These are phyloP conservation scores for Euzetes globulus DNA, from an alignment of 2,888 invertebrate species.

Conservation along the genomic window DNA sequence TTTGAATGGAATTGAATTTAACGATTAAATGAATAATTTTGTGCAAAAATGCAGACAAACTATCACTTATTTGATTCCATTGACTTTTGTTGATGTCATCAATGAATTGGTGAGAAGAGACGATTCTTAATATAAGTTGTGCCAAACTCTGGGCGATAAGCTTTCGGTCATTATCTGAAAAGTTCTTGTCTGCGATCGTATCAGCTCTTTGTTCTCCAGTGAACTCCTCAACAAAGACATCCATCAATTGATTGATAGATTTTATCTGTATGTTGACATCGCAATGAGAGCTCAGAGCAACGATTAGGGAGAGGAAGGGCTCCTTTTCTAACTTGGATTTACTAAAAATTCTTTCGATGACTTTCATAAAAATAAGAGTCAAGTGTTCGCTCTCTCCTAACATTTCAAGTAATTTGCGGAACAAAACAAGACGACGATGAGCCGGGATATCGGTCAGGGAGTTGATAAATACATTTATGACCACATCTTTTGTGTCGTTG, in stretches of 20 bases:
- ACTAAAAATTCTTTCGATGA: constrained; percentile 46
- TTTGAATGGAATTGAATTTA: neutral
- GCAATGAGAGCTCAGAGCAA: constrained; percentile 27
- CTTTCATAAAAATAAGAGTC: constrained; percentile 45
- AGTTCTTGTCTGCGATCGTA: neutral
- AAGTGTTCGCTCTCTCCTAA: constrained; percentile 51
- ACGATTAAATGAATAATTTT: neutral
- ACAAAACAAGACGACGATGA: constrained; percentile 74
- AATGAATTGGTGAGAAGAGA: neutral
- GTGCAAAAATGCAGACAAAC: neutral
- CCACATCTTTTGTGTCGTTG: constrained; percentile 30
- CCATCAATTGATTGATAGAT: constrained; percentile 7
- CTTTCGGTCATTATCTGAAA: neutral
- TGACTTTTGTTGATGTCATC: neutral
- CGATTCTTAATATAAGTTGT: neutral
- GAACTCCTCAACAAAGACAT: neutral
- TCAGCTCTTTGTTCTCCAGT: neutral
- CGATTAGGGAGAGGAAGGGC: constrained; percentile 25
- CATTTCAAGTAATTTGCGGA: constrained; percentile 61
- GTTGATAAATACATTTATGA: constrained; percentile 70
- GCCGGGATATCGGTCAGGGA: constrained; percentile 85
- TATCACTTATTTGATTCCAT: neutral
- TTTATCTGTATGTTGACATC: constrained; percentile 21
- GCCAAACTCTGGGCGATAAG: constrained; percentile 8
- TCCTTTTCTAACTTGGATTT: constrained; percentile 52